Percentiles rank a stretch among this genome's conserved stretches.
Evolutionary conservation across 2,888 invertebrate species (phyloP).

Genomic region (Chelonus formosanus): DNA sequence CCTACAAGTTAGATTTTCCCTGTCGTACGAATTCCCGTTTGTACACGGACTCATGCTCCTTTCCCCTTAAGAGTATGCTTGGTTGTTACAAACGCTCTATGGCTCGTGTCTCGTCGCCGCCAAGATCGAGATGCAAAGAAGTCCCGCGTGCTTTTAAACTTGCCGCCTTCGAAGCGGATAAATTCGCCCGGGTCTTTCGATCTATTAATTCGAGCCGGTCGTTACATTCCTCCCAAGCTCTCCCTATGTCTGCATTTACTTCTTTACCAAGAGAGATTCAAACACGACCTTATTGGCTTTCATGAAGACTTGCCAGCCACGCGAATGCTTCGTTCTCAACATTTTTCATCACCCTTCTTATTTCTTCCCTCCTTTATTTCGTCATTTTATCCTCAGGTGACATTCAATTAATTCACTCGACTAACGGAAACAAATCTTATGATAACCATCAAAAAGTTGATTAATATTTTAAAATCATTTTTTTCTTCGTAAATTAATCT

Average conservation of each 20-base stretch:
- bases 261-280: too few species aligned
- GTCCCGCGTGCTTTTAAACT: slow-evolving; percentile 57
- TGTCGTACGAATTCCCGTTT: neutral
- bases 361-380: too few species aligned
- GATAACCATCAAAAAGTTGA: too few species aligned
- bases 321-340: too few species aligned
- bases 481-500: too few species aligned
- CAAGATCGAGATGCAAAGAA: slow-evolving; percentile 58
- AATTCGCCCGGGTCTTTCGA: slow-evolving; percentile 62
- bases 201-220: slow-evolving; percentile 62
- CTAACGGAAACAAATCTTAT: too few species aligned
- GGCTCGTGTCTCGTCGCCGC: slow-evolving; percentile 19
- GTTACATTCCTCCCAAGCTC: slow-evolving; percentile 43
- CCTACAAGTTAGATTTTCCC: slow-evolving; percentile 1
- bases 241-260: slow-evolving; percentile 23
- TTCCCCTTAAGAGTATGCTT: neutral
- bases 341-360: too few species aligned
- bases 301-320: too few species aligned
- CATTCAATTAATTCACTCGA: too few species aligned
- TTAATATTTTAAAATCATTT: too few species aligned
- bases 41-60: neutral
- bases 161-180: slow-evolving; percentile 56
- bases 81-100: slow-evolving; percentile 11
- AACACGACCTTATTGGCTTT: too few species aligned
- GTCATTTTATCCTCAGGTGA: too few species aligned